Conservation (phyloP, 2,797 vertebrate species). For the Dendrocincla fuliginosa region DNA sequence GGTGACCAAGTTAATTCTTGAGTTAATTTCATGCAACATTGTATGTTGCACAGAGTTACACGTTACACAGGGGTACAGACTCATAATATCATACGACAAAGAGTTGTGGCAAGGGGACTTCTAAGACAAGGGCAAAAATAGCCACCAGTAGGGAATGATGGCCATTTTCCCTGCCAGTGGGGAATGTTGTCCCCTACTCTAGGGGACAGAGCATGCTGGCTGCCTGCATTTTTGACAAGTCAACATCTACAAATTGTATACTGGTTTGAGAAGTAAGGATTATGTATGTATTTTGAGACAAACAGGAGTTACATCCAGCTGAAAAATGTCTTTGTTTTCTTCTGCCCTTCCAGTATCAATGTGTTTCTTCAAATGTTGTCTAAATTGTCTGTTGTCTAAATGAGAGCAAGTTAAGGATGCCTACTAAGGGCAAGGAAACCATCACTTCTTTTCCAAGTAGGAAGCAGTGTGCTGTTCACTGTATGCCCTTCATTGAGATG, state of each 20-base stretch:
- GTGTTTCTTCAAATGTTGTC: not conserved
- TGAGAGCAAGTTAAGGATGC: not conserved
- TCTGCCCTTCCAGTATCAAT: not conserved
- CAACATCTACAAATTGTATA: not conserved
- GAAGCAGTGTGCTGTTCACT: not conserved
- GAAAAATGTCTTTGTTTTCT: not conserved
- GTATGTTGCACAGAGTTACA: not conserved
- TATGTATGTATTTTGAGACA: not conserved
- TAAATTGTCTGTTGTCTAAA: not conserved
- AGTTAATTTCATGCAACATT: not conserved
- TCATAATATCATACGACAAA: not conserved
- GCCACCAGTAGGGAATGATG: not conserved
- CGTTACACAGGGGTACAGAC: not conserved
- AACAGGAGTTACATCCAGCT: not conserved
- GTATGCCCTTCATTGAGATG: not conserved
- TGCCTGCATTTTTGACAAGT: not conserved
- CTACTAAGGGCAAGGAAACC: not conserved
- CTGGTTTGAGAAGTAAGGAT: not conserved
- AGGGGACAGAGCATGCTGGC: not conserved
- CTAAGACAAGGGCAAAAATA: not conserved
- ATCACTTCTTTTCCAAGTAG: not conserved
- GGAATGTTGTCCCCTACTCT: not conserved
- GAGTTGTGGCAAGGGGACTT: not conserved
- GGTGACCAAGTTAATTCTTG: not conserved
- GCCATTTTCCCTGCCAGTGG: not conserved